These are phyloP conservation scores for Cynaeus angustus DNA, from an alignment of 2,888 invertebrate genomes.

Conservation along the genomic window DNA sequence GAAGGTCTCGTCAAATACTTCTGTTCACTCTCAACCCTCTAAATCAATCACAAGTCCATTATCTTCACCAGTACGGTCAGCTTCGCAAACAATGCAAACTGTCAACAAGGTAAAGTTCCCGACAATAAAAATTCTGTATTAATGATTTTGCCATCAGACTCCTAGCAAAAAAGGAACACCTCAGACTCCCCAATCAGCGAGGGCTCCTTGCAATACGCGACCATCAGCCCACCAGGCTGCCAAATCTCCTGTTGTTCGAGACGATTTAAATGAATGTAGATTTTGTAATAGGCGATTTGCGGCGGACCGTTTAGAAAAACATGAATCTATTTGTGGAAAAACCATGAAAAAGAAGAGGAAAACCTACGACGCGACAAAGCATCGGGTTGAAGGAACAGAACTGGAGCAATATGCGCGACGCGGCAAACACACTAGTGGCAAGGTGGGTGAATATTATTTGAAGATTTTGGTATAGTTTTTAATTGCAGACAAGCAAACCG, in stretches of 20 bases:
- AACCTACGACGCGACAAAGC: constrained; percentile 92
- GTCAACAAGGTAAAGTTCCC: constrained; percentile 1
- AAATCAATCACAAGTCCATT: constrained; percentile 26
- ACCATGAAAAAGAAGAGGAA: constrained; percentile 88
- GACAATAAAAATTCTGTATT: too few species aligned
- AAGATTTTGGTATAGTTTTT: not conserved
- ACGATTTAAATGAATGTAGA: constrained; percentile 76
- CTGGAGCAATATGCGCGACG: constrained; percentile 82
- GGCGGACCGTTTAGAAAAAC: constrained; percentile 85
- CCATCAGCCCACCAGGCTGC: constrained; percentile 63
- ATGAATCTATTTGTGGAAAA: constrained; percentile 90
- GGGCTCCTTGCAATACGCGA: constrained; percentile 60
- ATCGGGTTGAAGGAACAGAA: constrained; percentile 93
- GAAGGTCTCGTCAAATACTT: constrained; percentile 1
- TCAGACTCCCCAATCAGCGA: constrained; percentile 38
- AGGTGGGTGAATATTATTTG: constrained; percentile 41
- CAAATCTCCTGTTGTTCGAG: constrained; percentile 65
- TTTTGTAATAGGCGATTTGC: constrained; percentile 89
- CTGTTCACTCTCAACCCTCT: constrained; percentile 28
- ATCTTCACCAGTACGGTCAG: constrained; percentile 38
- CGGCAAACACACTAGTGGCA: constrained; percentile 32
- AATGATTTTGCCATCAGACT: not conserved
- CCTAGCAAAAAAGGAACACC: constrained; percentile 18
- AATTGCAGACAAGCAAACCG: constrained; percentile 24
- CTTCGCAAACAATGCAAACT: constrained; percentile 31